phyloP scores from a whole-genome alignment of 2,113 vertebrate genomes.

The Scolopax mira region DNA sequence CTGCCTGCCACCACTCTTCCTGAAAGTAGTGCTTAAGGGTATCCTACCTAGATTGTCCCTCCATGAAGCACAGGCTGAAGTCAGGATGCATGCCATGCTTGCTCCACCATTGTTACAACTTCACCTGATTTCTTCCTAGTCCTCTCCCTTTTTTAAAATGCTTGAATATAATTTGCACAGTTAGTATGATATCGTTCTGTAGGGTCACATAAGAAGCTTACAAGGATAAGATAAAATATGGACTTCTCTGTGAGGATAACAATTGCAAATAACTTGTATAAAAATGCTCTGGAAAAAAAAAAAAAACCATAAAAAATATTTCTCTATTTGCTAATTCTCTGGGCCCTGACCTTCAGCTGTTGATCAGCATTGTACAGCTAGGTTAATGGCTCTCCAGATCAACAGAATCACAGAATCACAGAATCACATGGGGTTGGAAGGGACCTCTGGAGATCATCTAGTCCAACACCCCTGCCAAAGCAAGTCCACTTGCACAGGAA shows the following conservation, averaged over 20 bases:
- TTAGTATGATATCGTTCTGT: neutral
- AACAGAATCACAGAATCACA: neutral
- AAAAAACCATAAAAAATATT: neutral
- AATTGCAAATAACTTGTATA: neutral
- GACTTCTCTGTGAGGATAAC: neutral
- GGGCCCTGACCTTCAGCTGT: neutral
- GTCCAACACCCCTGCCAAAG: too few relatives aligned
- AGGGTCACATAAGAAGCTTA: neutral
- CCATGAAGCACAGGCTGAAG: rapidly evolving
- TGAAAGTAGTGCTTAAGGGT: neutral
- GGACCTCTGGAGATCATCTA: too few relatives aligned
- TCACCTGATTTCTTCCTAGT: neutral
- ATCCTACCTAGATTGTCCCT: neutral
- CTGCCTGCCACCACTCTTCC: neutral
- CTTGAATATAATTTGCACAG: neutral
- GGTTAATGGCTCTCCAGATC: neutral
- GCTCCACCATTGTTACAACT: neutral
- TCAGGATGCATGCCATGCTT: neutral
- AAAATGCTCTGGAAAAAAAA: neutral
- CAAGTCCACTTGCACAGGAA: too few relatives aligned
- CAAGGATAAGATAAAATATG: neutral
- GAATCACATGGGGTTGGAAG: too few relatives aligned
- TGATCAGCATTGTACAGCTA: neutral
- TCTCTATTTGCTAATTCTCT: neutral
- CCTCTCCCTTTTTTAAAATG: neutral